Conservation (phyloP, 2,888 invertebrate species). For the Drosophila limbata region DNA sequence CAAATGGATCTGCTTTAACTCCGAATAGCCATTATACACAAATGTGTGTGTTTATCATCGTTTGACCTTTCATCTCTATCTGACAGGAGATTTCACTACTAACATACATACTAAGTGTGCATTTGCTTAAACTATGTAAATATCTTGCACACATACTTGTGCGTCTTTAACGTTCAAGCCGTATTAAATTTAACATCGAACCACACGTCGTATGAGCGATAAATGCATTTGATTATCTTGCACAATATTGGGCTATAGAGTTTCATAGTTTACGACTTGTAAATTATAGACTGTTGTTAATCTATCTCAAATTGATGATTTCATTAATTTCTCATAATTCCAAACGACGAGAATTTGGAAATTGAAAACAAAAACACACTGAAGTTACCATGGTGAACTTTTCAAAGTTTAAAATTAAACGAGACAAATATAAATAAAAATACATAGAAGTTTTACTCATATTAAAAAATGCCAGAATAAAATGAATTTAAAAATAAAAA, state of each 20-base stretch:
- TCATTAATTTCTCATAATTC: neutral
- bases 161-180: neutral
- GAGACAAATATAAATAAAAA: neutral
- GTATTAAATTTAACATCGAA: slow-evolving; percentile 1
- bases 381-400: too few relatives aligned
- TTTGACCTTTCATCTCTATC: neutral
- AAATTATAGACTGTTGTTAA: neutral
- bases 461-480: too few relatives aligned
- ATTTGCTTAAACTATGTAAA: neutral
- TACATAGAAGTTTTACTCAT: too few relatives aligned
- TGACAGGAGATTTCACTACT: neutral
- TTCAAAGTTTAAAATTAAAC: neutral
- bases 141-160: neutral
- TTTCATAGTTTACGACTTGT: neutral
- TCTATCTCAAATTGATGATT: neutral
- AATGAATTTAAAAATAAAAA: too few relatives aligned
- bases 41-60: neutral
- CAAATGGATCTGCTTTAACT: slow-evolving; percentile 45
- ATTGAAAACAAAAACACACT: too few relatives aligned
- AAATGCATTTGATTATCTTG: slow-evolving; percentile 8
- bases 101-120: too few relatives aligned
- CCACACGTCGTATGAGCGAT: slow-evolving; percentile 22
- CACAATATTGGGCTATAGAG: neutral
- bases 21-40: neutral
- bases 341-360: neutral